These are phyloP conservation scores for Hemiprocne comata DNA, from an alignment of 2,113 vertebrate genomes.

Conservation along the genomic window DNA sequence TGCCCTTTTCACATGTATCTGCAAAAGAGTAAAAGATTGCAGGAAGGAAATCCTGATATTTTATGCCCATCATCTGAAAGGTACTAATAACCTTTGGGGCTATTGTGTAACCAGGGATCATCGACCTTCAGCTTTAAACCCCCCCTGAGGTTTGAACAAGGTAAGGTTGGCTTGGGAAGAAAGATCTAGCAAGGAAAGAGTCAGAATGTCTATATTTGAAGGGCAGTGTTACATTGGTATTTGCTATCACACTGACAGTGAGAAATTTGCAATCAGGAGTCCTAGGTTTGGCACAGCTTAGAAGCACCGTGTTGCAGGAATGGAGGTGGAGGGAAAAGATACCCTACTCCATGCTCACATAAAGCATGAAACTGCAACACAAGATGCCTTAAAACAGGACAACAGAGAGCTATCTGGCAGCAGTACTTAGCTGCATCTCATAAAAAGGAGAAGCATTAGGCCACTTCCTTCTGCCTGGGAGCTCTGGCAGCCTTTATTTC, in stretches of 20 bases:
- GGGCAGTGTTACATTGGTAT: background rate
- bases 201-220: background rate
- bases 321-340: background rate
- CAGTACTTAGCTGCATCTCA: background rate
- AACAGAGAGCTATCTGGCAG: background rate
- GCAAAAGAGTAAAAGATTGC: background rate
- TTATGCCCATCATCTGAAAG: constrained; percentile 18
- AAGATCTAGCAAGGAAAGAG: background rate
- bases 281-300: background rate
- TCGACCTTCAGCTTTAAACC: constrained; percentile 4
- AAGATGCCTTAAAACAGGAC: background rate
- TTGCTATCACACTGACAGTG: background rate
- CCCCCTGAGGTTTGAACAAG: no score
- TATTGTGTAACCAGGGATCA: background rate
- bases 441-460: background rate
- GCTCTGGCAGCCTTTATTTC: background rate
- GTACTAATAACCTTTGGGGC: constrained; percentile 26
- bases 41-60: constrained; percentile 27
- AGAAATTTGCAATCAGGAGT: background rate
- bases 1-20: constrained; percentile 3
- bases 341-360: background rate
- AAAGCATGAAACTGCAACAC: background rate
- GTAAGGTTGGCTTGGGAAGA: background rate
- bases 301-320: background rate
- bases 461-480: background rate